Conservation (phyloP, 2,888 invertebrate species). For the Cephonodes hylas region DNA sequence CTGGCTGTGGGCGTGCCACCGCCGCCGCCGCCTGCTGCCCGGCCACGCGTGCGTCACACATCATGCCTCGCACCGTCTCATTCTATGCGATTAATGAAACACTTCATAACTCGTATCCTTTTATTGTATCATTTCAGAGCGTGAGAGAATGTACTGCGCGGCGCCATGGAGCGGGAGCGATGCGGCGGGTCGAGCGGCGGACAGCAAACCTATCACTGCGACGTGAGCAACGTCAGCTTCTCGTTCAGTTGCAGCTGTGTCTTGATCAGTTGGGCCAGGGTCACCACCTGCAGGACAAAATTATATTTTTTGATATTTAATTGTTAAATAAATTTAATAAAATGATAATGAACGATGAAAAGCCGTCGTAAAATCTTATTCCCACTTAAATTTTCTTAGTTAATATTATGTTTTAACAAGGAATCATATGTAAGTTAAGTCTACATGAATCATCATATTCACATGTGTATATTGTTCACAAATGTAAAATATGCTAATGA, state of each 20-base stretch:
- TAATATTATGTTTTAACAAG: too few relatives aligned
- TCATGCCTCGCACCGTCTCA: not conserved
- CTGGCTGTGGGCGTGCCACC: conserved; percentile 84
- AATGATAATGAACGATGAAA: too few relatives aligned
- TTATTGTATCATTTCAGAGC: not conserved
- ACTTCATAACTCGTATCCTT: too few relatives aligned
- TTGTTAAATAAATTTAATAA: too few relatives aligned
- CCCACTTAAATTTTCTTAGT: too few relatives aligned
- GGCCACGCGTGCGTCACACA: not conserved
- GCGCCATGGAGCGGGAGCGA: too few relatives aligned
- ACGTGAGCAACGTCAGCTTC: conserved; percentile 93
- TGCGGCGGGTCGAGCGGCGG: not conserved
- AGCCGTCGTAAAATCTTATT: too few relatives aligned
- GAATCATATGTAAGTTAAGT: too few relatives aligned
- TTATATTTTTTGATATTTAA: not conserved
- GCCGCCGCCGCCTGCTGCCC: conserved; percentile 32
- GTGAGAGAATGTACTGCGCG: not conserved
- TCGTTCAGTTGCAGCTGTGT: conserved; percentile 98
- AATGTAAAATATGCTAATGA: too few relatives aligned
- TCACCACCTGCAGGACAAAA: conserved; percentile 81
- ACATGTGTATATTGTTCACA: too few relatives aligned
- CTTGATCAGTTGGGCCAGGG: conserved; percentile 96
- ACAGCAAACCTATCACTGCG: conserved; percentile 60
- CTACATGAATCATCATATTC: too few relatives aligned
- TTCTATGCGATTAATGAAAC: not conserved